phyloP scores from a whole-genome alignment of 2,113 vertebrate species.

The Hiodon tergisus region DNA sequence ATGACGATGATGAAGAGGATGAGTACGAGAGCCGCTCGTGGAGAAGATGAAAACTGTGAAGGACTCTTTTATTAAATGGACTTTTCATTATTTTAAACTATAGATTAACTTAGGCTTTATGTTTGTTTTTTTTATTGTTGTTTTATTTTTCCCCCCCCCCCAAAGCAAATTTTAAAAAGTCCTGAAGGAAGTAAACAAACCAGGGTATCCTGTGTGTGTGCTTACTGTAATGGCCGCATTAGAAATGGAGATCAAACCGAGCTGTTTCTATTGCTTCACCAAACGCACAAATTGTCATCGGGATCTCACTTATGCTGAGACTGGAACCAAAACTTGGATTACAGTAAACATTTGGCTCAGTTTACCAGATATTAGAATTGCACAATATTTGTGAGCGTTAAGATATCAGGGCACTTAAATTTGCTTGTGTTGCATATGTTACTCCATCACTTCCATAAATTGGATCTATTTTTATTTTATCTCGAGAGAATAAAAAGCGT shows the following conservation, averaged over 20 bases:
- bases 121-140: conserved; percentile 29
- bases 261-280: not conserved
- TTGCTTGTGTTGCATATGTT: too few species aligned
- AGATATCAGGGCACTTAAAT: too few species aligned
- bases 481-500: conserved; percentile 45
- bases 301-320: conserved; percentile 64
- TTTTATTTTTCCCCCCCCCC: conserved; percentile 14
- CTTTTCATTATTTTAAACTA: too few species aligned
- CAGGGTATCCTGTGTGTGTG: too few species aligned
- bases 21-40: conserved; percentile 93
- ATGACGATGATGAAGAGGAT: conserved; percentile 92
- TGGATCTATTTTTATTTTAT: conserved; percentile 35
- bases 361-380: conserved; percentile 63
- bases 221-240: too few species aligned
- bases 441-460: too few species aligned
- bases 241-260: too few species aligned
- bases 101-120: conserved; percentile 5
- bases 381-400: conserved; percentile 59
- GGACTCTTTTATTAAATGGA: not conserved
- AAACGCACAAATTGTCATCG: conserved; percentile 42
- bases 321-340: conserved; percentile 47
- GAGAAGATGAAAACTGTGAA: conserved; percentile 76
- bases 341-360: conserved; percentile 49
- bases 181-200: too few species aligned
- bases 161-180: not conserved